Base-by-base conservation (phyloP, 2,113 vertebrate genomes). In the Apistogramma diplotaenia region DNA sequence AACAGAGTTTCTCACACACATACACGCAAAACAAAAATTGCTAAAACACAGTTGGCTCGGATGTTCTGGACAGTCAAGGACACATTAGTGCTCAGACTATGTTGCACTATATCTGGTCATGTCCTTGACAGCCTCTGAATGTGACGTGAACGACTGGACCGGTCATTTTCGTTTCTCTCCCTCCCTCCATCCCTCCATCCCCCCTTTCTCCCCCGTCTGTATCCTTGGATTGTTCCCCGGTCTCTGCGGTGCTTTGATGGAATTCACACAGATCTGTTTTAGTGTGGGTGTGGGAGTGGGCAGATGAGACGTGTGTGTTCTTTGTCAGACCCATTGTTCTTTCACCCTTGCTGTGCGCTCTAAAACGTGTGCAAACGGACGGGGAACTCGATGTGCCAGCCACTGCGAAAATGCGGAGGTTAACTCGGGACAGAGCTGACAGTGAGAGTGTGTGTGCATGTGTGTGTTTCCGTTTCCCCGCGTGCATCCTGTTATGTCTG, bases 401-500 rank as follows among this genome's bases (percentile, higher is more conserved):
- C 78, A 60, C 60, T 59, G 76, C 51, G 74, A 74, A 88, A 74
- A 61, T 84, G 85, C 85, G 83, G 78, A 85, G 77, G 82, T 87
- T 72, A 55, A 76, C 67, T 59, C 43, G 76, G 84, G 79, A 87
- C 77, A 56, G 43, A 75, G 85, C 60, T 57, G 60, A 61, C 71
- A 78, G 75, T 2, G 15, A 54, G 67, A 25, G 62, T 60, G 71
- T 9, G 37, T 13, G 16, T 18, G 43, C 18, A 16, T 49, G 72
- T 57, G 35, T 75, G 65, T 61, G 43, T 56, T 71, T 78, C 60
- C 56, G 67, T 61, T 49, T 49, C 65, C 74, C 35, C 29, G 40
- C 78, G 76, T 70, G 57, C 77, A 49, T 87, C 86, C 81, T 90
- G 85, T 89, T 85, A 59, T 78, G 79, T 78, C 81, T 88, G 83